Evolutionary conservation across 2,797 vertebrate species (phyloP).

Genomic region (Pseudomugil gertrudae): DNA sequence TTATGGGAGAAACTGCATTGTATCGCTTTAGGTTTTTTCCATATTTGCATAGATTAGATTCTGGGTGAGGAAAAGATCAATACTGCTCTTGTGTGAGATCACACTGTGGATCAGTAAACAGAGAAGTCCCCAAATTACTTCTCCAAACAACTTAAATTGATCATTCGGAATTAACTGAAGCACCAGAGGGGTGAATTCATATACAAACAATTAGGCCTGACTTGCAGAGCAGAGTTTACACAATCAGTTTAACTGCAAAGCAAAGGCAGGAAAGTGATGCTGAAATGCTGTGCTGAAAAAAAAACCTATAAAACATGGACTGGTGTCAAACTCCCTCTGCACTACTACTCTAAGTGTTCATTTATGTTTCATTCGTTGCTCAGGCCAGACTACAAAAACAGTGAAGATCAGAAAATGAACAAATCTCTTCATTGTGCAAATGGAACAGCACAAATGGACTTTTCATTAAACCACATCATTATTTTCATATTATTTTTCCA

Average conservation of each 20-base stretch:
- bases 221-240: background rate
- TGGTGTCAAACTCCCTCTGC: background rate
- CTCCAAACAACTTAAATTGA: background rate
- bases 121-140: background rate
- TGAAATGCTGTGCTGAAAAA: background rate
- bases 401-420: conserved; percentile 8
- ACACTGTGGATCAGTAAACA: conserved; percentile 8
- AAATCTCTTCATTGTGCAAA: conserved; percentile 26
- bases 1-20: too few relatives aligned
- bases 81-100: conserved; percentile 8
- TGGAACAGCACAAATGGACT: conserved; percentile 6
- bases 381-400: conserved; percentile 1
- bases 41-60: too few relatives aligned
- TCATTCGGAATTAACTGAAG: background rate
- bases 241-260: background rate
- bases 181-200: background rate
- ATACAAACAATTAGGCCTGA: conserved; percentile 12
- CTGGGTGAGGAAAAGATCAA: background rate
- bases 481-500: background rate
- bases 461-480: background rate
- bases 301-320: background rate
- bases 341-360: conserved; percentile 16
- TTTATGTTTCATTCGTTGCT: conserved; percentile 47
- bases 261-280: background rate
- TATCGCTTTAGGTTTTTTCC: too few relatives aligned